phyloP scores from a whole-genome alignment of 2,113 vertebrate genomes.

The Megalops atlanticus region DNA sequence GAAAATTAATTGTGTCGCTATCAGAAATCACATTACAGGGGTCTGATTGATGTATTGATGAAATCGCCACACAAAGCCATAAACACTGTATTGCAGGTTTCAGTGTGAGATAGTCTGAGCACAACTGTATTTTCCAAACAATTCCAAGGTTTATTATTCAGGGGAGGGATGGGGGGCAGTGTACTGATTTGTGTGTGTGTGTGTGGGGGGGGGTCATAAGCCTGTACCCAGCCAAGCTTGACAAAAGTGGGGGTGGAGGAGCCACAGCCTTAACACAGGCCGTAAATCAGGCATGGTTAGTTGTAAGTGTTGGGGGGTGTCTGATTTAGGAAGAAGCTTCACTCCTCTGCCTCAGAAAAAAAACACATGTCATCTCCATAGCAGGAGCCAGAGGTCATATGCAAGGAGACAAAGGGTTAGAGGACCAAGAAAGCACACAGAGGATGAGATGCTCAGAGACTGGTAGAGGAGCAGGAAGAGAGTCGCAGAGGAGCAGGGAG shows the following conservation, averaged over 20 bases:
- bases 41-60: not conserved
- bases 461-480: not conserved
- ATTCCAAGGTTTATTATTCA: slow-evolving; percentile 20
- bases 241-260: slow-evolving; percentile 32
- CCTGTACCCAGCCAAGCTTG: slow-evolving; percentile 12
- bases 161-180: not conserved
- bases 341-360: not conserved
- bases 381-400: not conserved
- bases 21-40: slow-evolving; percentile 15
- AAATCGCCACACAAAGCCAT: not conserved
- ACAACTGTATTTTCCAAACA: slow-evolving; percentile 10
- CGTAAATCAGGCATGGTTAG: slow-evolving; percentile 50
- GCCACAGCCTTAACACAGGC: slow-evolving; percentile 49
- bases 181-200: not conserved
- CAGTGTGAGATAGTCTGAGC: slow-evolving; percentile 3
- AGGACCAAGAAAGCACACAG: not conserved
- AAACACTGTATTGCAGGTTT: not conserved
- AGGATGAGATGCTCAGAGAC: not conserved
- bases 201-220: not conserved
- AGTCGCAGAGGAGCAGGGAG: not conserved
- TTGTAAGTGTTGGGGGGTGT: not conserved
- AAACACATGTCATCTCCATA: not conserved
- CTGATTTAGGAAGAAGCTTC: slow-evolving; percentile 10
- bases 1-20: not conserved
- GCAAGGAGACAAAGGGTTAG: not conserved